A percentile compares a stretch with the other conserved stretches of the same genome.
Evolutionary conservation across 2,113 vertebrate genomes (phyloP).

Genomic region (Canis aureus): DNA sequence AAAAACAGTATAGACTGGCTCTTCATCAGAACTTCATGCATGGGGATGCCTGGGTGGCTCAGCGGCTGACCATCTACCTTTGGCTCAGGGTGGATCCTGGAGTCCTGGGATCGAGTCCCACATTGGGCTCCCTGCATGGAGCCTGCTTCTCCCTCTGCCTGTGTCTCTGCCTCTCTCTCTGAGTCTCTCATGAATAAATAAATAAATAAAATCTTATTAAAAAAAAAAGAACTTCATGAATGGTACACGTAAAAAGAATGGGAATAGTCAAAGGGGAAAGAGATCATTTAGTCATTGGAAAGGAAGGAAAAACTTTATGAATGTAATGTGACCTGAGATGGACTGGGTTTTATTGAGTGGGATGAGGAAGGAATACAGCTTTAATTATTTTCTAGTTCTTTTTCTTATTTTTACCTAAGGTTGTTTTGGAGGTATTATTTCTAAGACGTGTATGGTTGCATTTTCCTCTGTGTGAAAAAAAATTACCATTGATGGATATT

Average conservation of each 20-base stretch:
- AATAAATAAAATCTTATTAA: too few species aligned
- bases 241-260: not conserved
- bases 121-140: too few species aligned
- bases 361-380: not conserved
- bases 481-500: constrained; percentile 67
- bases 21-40: constrained; percentile 3
- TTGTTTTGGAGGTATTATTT: constrained; percentile 63
- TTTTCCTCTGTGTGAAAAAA: constrained; percentile 43
- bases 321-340: not conserved
- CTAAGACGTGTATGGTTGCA: constrained; percentile 17
- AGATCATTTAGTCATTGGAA: not conserved
- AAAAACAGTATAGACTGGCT: not conserved
- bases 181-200: too few species aligned
- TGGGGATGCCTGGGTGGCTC: not conserved
- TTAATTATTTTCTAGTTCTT: constrained; percentile 30
- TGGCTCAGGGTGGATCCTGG: too few species aligned
- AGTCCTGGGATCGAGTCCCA: too few species aligned
- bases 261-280: not conserved
- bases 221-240: not conserved
- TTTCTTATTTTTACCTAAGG: constrained; percentile 60
- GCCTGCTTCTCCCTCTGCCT: too few species aligned
- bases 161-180: too few species aligned
- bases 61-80: too few species aligned
- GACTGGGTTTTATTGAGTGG: not conserved
- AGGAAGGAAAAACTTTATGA: not conserved